phyloP scores from a whole-genome alignment of 2,797 vertebrate genomes.

The Ataeniobius toweri region DNA sequence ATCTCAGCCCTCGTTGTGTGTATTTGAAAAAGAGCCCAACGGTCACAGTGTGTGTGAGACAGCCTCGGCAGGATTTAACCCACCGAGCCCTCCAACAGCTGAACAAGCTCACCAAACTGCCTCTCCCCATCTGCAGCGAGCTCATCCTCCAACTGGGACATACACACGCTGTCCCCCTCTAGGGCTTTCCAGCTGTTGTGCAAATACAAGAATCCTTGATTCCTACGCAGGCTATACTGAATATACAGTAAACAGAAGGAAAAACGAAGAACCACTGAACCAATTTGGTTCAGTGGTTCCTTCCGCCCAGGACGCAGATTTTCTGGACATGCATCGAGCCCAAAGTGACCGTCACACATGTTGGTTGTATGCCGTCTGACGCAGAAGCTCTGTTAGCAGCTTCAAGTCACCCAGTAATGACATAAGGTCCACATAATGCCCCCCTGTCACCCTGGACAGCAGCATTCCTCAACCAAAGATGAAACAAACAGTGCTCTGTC shows the following conservation, averaged over 20 bases:
- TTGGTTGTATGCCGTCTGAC: slow-evolving; percentile 65
- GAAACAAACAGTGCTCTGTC: slow-evolving; percentile 82
- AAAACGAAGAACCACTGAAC: slow-evolving; percentile 7
- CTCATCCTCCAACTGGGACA: slow-evolving; percentile 72
- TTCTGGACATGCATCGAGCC: slow-evolving; percentile 45
- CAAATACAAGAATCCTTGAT: slow-evolving; percentile 47
- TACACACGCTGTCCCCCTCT: slow-evolving; percentile 57
- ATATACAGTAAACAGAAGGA: slow-evolving; percentile 17
- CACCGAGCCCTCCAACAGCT: slow-evolving; percentile 77
- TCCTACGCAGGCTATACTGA: slow-evolving; percentile 28
- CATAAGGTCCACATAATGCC: slow-evolving; percentile 76
- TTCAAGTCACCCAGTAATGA: slow-evolving; percentile 71
- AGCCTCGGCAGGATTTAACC: slow-evolving; percentile 76
- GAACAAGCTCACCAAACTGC: slow-evolving; percentile 75
- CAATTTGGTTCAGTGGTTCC: neutral
- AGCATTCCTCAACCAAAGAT: slow-evolving; percentile 72
- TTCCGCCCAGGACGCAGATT: neutral
- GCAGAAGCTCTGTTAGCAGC: slow-evolving; percentile 65
- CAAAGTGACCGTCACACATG: slow-evolving; percentile 64
- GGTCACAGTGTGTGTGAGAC: slow-evolving; percentile 52
- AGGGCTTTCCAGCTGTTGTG: slow-evolving; percentile 66
- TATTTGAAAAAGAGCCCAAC: slow-evolving; percentile 53
- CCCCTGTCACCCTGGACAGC: slow-evolving; percentile 69
- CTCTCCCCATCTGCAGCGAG: slow-evolving; percentile 60
- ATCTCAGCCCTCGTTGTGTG: slow-evolving; percentile 62